Evolutionary conservation across 2,797 vertebrate genomes (phyloP).

Genomic region (Hemibagrus guttatus): DNA sequence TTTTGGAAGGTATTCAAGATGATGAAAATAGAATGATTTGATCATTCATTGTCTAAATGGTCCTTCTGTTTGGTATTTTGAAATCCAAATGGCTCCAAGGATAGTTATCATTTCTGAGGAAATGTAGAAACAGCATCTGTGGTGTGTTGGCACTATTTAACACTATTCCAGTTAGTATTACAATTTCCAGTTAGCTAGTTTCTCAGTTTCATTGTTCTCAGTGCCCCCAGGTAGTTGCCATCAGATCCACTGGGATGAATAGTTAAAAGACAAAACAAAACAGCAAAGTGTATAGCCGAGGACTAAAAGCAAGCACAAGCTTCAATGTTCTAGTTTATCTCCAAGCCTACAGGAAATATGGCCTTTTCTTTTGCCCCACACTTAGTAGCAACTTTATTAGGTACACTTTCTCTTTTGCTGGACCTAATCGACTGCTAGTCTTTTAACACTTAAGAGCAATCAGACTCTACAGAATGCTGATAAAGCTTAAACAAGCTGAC

Average conservation of each 20-base stretch:
- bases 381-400: constrained; percentile 15
- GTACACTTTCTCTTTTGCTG: not conserved
- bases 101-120: not conserved
- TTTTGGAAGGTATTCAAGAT: not conserved
- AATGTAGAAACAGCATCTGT: not conserved
- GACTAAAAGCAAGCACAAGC: not conserved
- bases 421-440: constrained; percentile 16
- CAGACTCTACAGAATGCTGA: constrained; percentile 2
- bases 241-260: not conserved
- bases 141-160: not conserved
- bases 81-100: not conserved
- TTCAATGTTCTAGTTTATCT: not conserved
- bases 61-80: not conserved
- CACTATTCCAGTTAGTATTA: too few species aligned
- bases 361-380: not conserved
- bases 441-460: constrained; percentile 12
- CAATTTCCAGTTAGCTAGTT: constrained; percentile 2
- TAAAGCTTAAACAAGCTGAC: constrained; percentile 7
- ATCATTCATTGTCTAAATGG: too few species aligned
- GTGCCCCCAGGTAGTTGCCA: not conserved
- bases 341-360: not conserved
- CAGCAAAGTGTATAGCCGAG: not conserved
- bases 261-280: not conserved
- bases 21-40: not conserved
- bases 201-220: not conserved